Base-by-base conservation (phyloP, 2,797 vertebrate species). In the Xenops minutus region DNA sequence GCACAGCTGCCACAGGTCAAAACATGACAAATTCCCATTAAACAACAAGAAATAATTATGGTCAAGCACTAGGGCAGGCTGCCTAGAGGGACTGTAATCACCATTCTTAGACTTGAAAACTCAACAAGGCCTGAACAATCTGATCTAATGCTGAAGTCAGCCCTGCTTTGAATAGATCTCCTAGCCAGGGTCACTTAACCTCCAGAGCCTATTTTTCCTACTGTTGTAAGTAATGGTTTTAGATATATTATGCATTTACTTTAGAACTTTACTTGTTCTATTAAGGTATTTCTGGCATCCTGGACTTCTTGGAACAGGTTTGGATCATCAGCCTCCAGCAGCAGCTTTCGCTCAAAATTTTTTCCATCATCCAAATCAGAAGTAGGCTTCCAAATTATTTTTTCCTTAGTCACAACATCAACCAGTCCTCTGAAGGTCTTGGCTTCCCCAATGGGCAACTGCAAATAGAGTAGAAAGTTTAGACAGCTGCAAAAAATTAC, bases 371-470 rank as follows among this genome's bases (percentile, higher is more conserved):
- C 97, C 71, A 88, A 91, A 59, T 84, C 55, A 44, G 98, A 96
- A 49, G 66, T 89, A 18, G 55, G 54, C 81, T 93, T 98, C 99
- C 99, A 99, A 27, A 96, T 90, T 67, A 99, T 97, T 77, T 97
- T 98, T 94, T 99, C 98, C 89, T 98, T 99, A 87, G 97, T 98
- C 92, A 99, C 93, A 94, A 99, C 92, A 97, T 99, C 99, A 52
- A 99, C 98, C 76, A 99, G 96, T 87, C 99, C 99, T 12, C 95
- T 98, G 97, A 99, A 99, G 85, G 94, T 97, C 96, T 98, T 99
- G 29, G 98, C 99, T 80, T 98, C 98, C 92, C 99, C 99, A 52
- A 99, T 85, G 7, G 99, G 99, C 95, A 99, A 97, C 99, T 99
- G 48, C 46, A 95, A 85, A 44, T 4, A 77, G 49, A 89, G 74